Evolutionary conservation across 2,888 invertebrate genomes (phyloP), one percentile per base, ranked within the genome.

Genomic region (Drosophila phalerata): DNA sequence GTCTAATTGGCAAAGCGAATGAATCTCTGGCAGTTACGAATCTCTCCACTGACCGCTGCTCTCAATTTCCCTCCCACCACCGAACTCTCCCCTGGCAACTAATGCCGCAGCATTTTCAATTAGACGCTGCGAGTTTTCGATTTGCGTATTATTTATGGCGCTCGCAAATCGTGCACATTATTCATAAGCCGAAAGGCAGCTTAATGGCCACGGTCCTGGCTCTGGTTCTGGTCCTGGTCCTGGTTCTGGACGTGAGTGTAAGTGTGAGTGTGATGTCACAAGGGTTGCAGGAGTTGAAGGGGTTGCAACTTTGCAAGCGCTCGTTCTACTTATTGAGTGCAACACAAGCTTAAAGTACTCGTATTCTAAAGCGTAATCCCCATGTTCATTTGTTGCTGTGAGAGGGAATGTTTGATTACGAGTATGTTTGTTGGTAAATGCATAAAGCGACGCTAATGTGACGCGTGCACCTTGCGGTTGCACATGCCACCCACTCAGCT

Each of bases 71-170:
- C 3, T 8, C n/a, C 40, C n/a, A 0, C 0, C 8, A 11, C 34
- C 25, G 5, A 3, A 10, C 45, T 5, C 9, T 5, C 10, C 34
- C 38, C 25, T 42, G 40, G 42, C 48, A 55, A 56, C 60, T 68
- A 71, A 58, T 72, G 63, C 84, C 55, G 52, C 51, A 78, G 81
- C 75, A 71, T 87, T 85, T 85, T 85, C 85, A 85, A 85, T 85
- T 87, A 87, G 88, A 87, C 69, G 83, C 77, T 81, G 81, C 79
- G 85, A 77, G 83, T 79, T 85, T 85, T 85, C 84, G 84, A 85
- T 85, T 85, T 85, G 87, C 87, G 85, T 85, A 85, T 85, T 85
- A 85, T 85, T 85, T 85, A 85, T 85, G 85, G 74, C 76, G 72
- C 67, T 74, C 73, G 79, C 81, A 85, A 85, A 88, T 87, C 85